Evolutionary conservation across 2,888 invertebrate genomes (phyloP).

Genomic region (Mylabris sibirica): DNA sequence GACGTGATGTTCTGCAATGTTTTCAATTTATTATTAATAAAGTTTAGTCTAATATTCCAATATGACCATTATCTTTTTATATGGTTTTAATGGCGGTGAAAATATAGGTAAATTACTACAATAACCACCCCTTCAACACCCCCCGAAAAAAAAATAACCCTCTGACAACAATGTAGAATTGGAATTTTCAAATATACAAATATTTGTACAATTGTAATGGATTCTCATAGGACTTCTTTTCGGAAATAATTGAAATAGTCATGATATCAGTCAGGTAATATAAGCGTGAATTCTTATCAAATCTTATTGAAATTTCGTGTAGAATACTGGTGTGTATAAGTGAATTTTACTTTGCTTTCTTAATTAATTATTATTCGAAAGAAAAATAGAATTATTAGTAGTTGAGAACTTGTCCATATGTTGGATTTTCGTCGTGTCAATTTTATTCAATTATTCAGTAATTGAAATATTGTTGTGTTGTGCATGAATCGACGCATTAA

Average conservation of each 20-base stretch:
- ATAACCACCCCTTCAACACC: neutral
- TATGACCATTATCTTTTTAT: slow-evolving; percentile 34
- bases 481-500: slow-evolving; percentile 24
- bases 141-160: neutral
- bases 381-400: neutral
- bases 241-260: neutral
- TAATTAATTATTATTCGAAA: neutral
- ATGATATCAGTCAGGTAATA: slow-evolving; percentile 4
- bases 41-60: slow-evolving; percentile 25
- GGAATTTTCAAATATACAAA: neutral
- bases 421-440: slow-evolving; percentile 13
- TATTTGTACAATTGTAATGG: slow-evolving; percentile 13
- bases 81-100: slow-evolving; percentile 30
- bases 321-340: neutral
- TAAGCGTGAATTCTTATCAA: neutral
- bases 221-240: neutral
- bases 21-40: slow-evolving; percentile 43
- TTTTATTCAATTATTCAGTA: slow-evolving; percentile 29
- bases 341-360: neutral
- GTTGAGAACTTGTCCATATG: slow-evolving; percentile 27
- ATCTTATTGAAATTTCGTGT: neutral
- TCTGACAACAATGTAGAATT: neutral
- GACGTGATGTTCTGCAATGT: slow-evolving; percentile 38
- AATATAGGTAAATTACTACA: slow-evolving; percentile 3
- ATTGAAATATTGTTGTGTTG: slow-evolving; percentile 23